Evolutionary conservation across 2,888 invertebrate species (phyloP).

Genomic region (Iselma pallidipennis): DNA sequence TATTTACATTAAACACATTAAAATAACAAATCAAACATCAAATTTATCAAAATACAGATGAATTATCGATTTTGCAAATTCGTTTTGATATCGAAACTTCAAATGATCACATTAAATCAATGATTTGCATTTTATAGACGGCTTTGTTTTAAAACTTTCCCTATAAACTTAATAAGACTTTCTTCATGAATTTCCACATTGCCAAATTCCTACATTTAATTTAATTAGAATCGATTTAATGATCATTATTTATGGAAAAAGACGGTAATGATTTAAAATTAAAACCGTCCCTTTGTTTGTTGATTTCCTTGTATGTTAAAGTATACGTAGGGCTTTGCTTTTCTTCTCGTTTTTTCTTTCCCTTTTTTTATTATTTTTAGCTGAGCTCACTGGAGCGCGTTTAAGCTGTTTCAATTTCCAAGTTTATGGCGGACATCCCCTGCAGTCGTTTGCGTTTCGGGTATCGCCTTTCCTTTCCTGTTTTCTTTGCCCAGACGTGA

Average conservation of each 20-base stretch:
- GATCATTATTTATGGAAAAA: slow-evolving; percentile 2
- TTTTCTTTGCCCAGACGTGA: slow-evolving; percentile 42
- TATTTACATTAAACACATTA: too few relatives aligned
- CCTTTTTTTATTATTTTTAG: slow-evolving; percentile 40
- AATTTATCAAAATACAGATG: too few relatives aligned
- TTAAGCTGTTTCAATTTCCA: slow-evolving; percentile 47
- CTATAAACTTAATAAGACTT: slow-evolving; percentile 37
- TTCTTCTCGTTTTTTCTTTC: slow-evolving; percentile 15
- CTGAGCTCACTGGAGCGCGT: slow-evolving; percentile 38
- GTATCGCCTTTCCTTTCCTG: slow-evolving; percentile 43
- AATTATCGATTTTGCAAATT: too few relatives aligned
- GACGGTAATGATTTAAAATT: too few relatives aligned
- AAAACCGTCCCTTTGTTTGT: too few relatives aligned
- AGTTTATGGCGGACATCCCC: slow-evolving; percentile 44
- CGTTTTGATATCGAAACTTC: slow-evolving; percentile 35
- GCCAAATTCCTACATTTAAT: slow-evolving; percentile 28
- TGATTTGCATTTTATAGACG: slow-evolving; percentile 50
- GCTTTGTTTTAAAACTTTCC: slow-evolving; percentile 45
- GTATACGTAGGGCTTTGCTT: slow-evolving; percentile 6
- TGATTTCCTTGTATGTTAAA: too few relatives aligned
- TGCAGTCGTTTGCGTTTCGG: slow-evolving; percentile 43
- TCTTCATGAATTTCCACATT: too few relatives aligned
- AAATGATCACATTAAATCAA: slow-evolving; percentile 49
- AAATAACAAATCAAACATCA: too few relatives aligned
- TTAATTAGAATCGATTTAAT: slow-evolving; percentile 38